phyloP scores from a whole-genome alignment of 2,113 vertebrate species.

The Cyphomyrus plagiostoma region DNA sequence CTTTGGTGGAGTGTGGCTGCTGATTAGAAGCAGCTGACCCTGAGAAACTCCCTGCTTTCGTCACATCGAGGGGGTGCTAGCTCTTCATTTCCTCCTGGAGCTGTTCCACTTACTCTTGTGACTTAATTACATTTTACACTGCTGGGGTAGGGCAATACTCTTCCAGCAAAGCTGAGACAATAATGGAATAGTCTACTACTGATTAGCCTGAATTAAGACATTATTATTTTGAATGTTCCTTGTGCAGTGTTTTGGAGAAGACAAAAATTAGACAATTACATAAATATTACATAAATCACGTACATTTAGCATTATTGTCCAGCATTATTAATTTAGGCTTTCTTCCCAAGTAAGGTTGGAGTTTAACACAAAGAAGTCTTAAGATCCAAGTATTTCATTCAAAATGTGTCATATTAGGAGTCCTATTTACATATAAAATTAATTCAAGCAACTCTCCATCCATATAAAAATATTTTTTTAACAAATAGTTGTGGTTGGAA shows the following conservation, averaged over 20 bases:
- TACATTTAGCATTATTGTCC: constrained; percentile 43
- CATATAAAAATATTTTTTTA: neutral
- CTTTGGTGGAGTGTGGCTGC: constrained; percentile 14
- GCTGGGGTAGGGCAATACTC: constrained; percentile 26
- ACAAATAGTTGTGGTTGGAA: neutral
- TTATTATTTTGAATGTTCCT: constrained; percentile 25
- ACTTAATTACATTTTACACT: constrained; percentile 49
- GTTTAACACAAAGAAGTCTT: neutral
- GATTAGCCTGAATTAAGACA: constrained; percentile 17
- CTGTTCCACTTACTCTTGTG: constrained; percentile 40
- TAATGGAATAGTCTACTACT: constrained; percentile 23
- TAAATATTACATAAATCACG: constrained; percentile 50
- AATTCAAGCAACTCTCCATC: neutral
- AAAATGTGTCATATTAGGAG: neutral
- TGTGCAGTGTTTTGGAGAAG: neutral
- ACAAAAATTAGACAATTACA: constrained; percentile 38
- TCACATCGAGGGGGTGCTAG: neutral
- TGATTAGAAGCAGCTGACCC: constrained; percentile 23
- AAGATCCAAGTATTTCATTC: neutral
- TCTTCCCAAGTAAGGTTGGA: constrained; percentile 50
- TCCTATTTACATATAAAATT: neutral
- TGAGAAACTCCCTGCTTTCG: constrained; percentile 17
- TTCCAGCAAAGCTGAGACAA: constrained; percentile 25
- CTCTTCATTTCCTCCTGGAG: constrained; percentile 32
- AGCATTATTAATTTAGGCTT: constrained; percentile 44